Evolutionary conservation across 2,888 invertebrate genomes (phyloP), one percentile per base, ranked within the genome.

Genomic region (Strigamia maritima): DNA sequence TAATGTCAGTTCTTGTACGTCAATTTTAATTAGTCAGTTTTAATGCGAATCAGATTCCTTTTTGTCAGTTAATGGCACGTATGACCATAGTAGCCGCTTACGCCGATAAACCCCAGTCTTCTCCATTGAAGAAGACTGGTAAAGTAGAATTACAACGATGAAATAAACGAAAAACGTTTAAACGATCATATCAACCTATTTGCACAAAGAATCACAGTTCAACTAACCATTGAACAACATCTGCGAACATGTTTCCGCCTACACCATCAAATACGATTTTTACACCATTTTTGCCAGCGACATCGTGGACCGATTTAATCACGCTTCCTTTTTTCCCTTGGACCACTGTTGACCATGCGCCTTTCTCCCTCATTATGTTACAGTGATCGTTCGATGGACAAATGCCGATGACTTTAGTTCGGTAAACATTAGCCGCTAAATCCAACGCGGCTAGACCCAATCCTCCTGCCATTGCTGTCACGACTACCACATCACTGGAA

Each of bases 401-500:
- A n/a, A 91, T 89, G n/a, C 89, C 91, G 82, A 92, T 90, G 3
- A 92, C 91, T 87, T 90, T 89, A 35, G 91, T 89, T 84, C 89
- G 89, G 83, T 90, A 92, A 76, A 91, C 88, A 85, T 90, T 91
- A 14, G 90, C 89, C 65, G 91, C 91, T 74, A 92, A 87, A 86
- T 92, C 92, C 24, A 91, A 89, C 65, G 90, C 90, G 79, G 92
- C 92, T 74, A 91, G 84, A 19, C 87, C 87, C 74, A 90, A 86
- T 12, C 90, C 90, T 24, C 90, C 91, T 77, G 90, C 87, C 10
- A 90, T 90, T 44, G 90, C 90, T 70, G 91, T 90, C 49, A 92
- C 88, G 14, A 92, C 84, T n/a, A 92, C 88, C 75, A 87, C 88
- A 80, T 90, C 89, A 75, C 89, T 86, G 81, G n/a, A 16, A 49